Evolutionary conservation across 2,797 vertebrate species (phyloP).

Genomic region (Pipistrellus pipistrellus): DNA sequence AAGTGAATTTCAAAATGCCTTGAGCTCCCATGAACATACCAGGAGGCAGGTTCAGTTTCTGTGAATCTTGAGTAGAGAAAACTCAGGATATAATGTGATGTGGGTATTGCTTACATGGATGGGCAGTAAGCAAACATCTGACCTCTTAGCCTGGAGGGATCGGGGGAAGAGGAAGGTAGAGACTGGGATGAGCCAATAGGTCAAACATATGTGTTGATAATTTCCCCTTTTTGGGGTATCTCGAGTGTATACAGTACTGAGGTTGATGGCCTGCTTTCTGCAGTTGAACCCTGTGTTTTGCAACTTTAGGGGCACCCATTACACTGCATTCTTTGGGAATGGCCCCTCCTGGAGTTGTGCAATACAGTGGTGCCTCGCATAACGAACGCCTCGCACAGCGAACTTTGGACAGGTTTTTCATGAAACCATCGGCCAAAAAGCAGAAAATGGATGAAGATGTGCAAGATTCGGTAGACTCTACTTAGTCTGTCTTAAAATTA

Average conservation of each 20-base stretch:
- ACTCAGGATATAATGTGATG: background rate
- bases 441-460: no score
- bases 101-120: background rate
- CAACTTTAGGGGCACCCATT: background rate
- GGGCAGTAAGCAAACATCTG: background rate
- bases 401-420: no score
- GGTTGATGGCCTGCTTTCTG: background rate
- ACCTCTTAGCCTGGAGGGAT: background rate
- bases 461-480: no score
- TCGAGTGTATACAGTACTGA: background rate
- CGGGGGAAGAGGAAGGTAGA: background rate
- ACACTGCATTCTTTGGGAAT: background rate
- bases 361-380: background rate
- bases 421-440: no score
- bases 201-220: background rate
- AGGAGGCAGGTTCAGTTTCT: background rate
- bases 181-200: no score
- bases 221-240: background rate
- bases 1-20: conserved; percentile 46
- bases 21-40: background rate
- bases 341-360: background rate
- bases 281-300: background rate
- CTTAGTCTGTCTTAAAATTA: no score
- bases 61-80: background rate
- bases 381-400: no score